phyloP scores from a whole-genome alignment of 2,888 invertebrate genomes.

The Macrosoma leucophasiata region DNA sequence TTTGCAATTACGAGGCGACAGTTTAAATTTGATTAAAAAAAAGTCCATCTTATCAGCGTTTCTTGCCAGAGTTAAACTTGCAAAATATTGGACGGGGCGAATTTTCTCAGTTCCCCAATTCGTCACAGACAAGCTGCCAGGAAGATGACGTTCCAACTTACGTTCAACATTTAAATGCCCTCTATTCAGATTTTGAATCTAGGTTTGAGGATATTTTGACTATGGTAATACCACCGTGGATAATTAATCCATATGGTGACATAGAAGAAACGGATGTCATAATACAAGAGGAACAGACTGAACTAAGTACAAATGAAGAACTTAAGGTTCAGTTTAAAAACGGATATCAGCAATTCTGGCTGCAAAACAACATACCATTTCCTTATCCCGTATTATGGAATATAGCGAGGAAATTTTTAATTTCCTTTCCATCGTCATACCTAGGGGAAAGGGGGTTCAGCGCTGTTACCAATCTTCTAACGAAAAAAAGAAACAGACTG shows the following conservation, averaged over 20 bases:
- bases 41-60: conserved; percentile 29
- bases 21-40: conserved; percentile 33
- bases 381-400: too few species aligned
- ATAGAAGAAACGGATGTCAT: conserved; percentile 4
- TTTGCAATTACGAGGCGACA: conserved; percentile 30
- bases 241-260: conserved; percentile 4
- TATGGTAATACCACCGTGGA: conserved; percentile 20
- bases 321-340: conserved; percentile 19
- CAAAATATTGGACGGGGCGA: conserved; percentile 31
- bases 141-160: conserved; percentile 23
- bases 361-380: too few species aligned
- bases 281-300: conserved; percentile 26
- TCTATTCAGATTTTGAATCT: conserved; percentile 23
- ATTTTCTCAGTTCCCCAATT: conserved; percentile 22
- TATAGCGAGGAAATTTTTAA: too few species aligned
- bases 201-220: conserved; percentile 23
- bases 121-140: conserved; percentile 23
- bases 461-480: conserved; percentile 10
- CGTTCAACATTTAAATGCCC: conserved; percentile 22
- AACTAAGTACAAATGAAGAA: conserved; percentile 27
- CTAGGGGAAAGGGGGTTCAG: conserved; percentile 8
- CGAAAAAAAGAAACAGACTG: conserved; percentile 11
- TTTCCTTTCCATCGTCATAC: conserved; percentile 6
- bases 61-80: conserved; percentile 29
- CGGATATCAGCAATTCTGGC: too few species aligned